phyloP scores from a whole-genome alignment of 2,797 vertebrate genomes.

The Antrozous pallidus region DNA sequence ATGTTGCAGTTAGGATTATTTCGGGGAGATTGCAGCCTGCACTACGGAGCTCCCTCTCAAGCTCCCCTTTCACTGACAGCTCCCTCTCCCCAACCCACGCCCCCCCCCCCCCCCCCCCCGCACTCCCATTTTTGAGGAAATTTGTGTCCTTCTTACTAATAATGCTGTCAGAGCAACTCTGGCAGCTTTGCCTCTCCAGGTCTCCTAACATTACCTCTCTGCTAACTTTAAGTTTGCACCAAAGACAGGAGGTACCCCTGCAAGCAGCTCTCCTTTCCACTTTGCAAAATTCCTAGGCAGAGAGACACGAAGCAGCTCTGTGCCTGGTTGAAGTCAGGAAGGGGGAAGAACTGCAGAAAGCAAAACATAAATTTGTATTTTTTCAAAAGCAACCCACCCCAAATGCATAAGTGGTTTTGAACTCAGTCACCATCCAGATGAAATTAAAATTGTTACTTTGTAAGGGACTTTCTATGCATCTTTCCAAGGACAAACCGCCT shows the following conservation, averaged over 20 bases:
- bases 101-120: no score
- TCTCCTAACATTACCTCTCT: neutral
- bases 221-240: neutral
- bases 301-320: neutral
- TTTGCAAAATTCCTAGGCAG: neutral
- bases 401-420: neutral
- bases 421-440: neutral
- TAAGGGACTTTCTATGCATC: neutral
- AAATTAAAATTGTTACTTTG: neutral
- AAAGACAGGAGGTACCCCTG: neutral
- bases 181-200: neutral
- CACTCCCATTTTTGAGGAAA: neutral
- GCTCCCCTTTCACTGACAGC: neutral
- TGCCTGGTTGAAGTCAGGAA: neutral
- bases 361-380: neutral
- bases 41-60: neutral
- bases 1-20: neutral
- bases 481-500: neutral
- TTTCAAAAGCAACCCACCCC: neutral
- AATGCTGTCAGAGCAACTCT: neutral
- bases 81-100: neutral
- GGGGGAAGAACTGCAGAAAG: neutral
- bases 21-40: neutral
- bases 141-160: neutral
- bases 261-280: neutral